These are phyloP conservation scores for Montipora capricornis DNA, from an alignment of 64 coral and sea anemone genomes.

Conservation along the genomic window DNA sequence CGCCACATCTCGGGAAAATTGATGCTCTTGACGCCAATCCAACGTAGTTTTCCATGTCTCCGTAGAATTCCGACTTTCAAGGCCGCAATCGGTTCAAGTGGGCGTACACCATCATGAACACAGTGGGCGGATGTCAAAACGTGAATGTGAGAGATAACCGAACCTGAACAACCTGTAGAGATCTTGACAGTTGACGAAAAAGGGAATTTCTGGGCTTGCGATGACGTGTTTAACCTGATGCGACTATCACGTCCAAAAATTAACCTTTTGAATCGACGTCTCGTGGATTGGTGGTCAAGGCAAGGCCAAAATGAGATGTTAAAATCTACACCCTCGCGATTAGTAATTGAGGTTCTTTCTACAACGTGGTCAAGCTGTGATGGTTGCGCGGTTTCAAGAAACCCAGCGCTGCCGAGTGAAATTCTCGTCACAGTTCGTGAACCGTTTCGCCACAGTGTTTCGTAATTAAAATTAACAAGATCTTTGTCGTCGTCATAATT, in stretches of 20 bases:
- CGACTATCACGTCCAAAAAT: slow-evolving; percentile 75
- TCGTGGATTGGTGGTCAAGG: neutral
- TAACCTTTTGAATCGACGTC: slow-evolving; percentile 19
- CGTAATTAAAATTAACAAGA: slow-evolving; percentile 13
- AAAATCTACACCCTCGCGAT: neutral
- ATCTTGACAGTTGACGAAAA: slow-evolving; percentile 86
- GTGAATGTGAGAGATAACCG: slow-evolving; percentile 70
- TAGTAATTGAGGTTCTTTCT: neutral
- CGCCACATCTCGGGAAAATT: slow-evolving; percentile 62
- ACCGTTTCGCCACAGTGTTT: slow-evolving; percentile 33
- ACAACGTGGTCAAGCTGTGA: slow-evolving; percentile 1
- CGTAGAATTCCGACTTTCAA: slow-evolving; percentile 73
- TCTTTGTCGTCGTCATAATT: neutral
- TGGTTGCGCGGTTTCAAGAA: neutral
- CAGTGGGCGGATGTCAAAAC: slow-evolving; percentile 85
- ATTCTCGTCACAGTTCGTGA: neutral
- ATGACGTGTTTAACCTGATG: slow-evolving; percentile 12
- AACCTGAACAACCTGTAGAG: slow-evolving; percentile 80
- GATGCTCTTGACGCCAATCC: slow-evolving; percentile 42
- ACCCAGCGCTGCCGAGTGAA: neutral
- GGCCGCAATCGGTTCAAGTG: slow-evolving; percentile 22
- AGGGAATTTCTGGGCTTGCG: slow-evolving; percentile 72
- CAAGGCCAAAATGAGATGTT: neutral
- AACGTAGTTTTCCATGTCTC: slow-evolving; percentile 48
- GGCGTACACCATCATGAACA: slow-evolving; percentile 70